Evolutionary conservation across 2,113 vertebrate genomes (phyloP), one percentile per base, ranked within the genome.

Genomic region (Bolborhynchus lineola): DNA sequence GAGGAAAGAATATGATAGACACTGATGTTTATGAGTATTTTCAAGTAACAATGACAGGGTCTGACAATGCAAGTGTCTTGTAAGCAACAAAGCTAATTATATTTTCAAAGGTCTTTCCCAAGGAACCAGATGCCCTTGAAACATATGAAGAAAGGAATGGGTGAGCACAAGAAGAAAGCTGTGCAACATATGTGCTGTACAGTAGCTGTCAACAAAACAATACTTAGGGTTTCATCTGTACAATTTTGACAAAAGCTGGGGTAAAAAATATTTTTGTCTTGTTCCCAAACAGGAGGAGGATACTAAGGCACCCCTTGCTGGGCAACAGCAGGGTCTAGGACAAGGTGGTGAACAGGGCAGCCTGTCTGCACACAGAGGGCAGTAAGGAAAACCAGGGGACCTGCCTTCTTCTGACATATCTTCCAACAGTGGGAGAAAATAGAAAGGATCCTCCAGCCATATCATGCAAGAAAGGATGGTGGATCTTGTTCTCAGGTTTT

Each of bases 281-380:
- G 7, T 28, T 23, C 35, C 5, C 10, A 10, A 11, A 23, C 50
- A 7, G 31, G 47, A 78, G n/a, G 14, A 68, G 23, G 29, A 50
- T 42, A 49, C 21, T 64, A 13, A 63, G 24, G 44, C 11, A 41
- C 15, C 21, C 8, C 10, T 77, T 42, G 9, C 17, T 37, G 53
- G n/a, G 44, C 59, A 83, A 10, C 57, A 59, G 47, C 15, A 44
- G 41, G 14, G 6, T 20, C 35, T 44, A 16, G 11, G 3, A 70
- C 10, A 1, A 13, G 13, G 8, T 37, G 21, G 21, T 1, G 2
- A 67, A 46, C 0, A 4, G 14, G 41, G 25, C 14, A 49, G 35
- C 11, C 20, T 20, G 2, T 35, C 14, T 70, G 16, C 0, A 0
- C 23, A 4, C 14, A 29, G 37, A 9, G 23, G 35, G 44, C 0